Base-by-base conservation (phyloP, 2,888 invertebrate genomes). In the Blastobasis lacticolella region DNA sequence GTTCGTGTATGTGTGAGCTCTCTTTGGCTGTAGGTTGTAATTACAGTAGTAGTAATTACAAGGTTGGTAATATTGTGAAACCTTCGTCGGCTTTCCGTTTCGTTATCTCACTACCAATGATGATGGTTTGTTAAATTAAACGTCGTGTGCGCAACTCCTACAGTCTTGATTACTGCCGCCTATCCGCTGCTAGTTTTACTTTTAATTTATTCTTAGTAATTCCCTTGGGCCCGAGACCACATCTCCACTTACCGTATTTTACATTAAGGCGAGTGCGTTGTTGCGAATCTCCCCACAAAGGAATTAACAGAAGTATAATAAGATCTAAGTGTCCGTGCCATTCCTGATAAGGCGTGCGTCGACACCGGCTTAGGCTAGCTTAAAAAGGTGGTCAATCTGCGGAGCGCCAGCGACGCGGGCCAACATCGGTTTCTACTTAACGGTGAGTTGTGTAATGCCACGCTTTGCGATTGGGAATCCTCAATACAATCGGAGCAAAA, bases 121-220 rank as follows among this genome's bases (percentile, higher is more conserved):
- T 84, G 85, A 84, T 75, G 81, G 78, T 81, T 78, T 75, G 80
- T 75, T 82, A 85, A 86, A 85, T 87, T 83, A 82, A 86, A 85
- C 81, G 81, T 85, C 82, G 71, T 75, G 63, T 64, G 61, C 62
- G 62, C 63, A 64, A 68, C 69, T 70, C 68, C 68, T 73, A 74
- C 74, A 74, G 76, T 73, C 75, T 74, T 76, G 75, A 82, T 79
- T 80, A 70, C 71, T 69, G 71, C 75, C 74, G 75, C 69, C 74
- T 74, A 71, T 78, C 64, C 61, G 52, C 55, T 55, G 55, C 60
- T 67, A 71, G 70, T 73, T 67, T 65, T 71, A 69, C 69, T 68
- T 67, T 67, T 59, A 61, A 60, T 58, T 65, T 56, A 58, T 57
- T 57, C 55, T 57, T 58, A 56, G 50, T 50, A 51, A 49, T 51